These are phyloP conservation scores for Lanistes nyassanus DNA, from an alignment of 1,140 invertebrate species.

Conservation along the genomic window DNA sequence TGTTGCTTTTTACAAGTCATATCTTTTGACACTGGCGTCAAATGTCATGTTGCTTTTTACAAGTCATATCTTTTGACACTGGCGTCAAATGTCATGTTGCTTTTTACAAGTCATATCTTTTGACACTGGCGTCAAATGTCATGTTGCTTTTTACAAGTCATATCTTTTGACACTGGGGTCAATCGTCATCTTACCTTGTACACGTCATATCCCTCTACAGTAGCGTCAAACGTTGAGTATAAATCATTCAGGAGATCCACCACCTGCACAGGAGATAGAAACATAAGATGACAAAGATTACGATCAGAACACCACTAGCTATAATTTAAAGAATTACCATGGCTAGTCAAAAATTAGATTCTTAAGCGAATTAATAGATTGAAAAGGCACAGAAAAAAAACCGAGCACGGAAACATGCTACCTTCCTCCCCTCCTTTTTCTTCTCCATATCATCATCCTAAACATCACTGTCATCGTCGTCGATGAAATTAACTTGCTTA, in stretches of 20 bases:
- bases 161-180: no score
- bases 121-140: background rate
- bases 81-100: background rate
- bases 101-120: background rate
- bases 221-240: slow-evolving; percentile 95
- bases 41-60: slow-evolving; percentile 76
- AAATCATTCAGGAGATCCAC: slow-evolving; percentile 90
- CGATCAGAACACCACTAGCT: no score
- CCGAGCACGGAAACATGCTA: background rate
- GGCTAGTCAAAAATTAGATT: background rate
- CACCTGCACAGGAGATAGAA: slow-evolving; percentile 26
- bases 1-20: background rate
- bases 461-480: no score
- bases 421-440: background rate
- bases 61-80: background rate
- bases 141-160: background rate
- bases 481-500: no score
- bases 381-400: background rate
- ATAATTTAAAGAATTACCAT: no score
- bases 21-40: no score
- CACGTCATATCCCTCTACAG: slow-evolving; percentile 95
- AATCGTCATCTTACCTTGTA: slow-evolving; percentile 79
- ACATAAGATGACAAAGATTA: no score
- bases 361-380: background rate
- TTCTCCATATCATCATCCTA: background rate